These are phyloP conservation scores for Drosophila heteroneura DNA, from an alignment of 2,888 invertebrate species.

Conservation along the genomic window DNA sequence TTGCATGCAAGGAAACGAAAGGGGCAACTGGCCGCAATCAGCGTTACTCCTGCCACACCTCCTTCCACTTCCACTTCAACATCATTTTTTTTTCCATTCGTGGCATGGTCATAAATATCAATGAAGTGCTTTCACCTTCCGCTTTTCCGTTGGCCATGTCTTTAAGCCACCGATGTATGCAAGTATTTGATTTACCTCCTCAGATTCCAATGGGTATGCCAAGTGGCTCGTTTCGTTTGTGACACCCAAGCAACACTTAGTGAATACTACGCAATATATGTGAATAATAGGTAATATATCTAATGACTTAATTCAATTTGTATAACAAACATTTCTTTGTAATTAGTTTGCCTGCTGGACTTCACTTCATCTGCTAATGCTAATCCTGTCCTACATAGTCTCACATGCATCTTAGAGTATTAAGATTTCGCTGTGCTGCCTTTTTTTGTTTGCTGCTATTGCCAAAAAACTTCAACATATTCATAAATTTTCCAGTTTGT, in stretches of 20 bases:
- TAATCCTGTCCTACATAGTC: neutral
- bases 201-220: neutral
- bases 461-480: slow-evolving; percentile 66
- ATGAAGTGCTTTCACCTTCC: slow-evolving; percentile 45
- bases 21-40: slow-evolving; percentile 44
- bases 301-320: neutral
- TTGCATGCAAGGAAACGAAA: slow-evolving; percentile 33
- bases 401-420: slow-evolving; percentile 21
- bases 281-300: neutral
- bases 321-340: neutral
- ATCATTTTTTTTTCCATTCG: neutral
- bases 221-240: neutral
- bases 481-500: slow-evolving; percentile 82
- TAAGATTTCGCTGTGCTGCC: neutral
- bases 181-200: slow-evolving; percentile 7
- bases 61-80: neutral
- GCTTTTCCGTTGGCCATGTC: slow-evolving; percentile 15
- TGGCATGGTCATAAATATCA: slow-evolving; percentile 70
- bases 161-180: slow-evolving; percentile 19
- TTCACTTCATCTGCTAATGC: neutral
- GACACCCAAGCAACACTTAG: neutral
- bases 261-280: neutral
- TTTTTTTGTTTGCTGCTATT: slow-evolving; percentile 13
- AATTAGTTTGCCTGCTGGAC: neutral
- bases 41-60: slow-evolving; percentile 3